Percentiles rank a stretch among this genome's conserved stretches.
Evolutionary conservation across 53 echinoderm and acorn worm species (phyloP).

Genomic region (Echinarachnius parma): DNA sequence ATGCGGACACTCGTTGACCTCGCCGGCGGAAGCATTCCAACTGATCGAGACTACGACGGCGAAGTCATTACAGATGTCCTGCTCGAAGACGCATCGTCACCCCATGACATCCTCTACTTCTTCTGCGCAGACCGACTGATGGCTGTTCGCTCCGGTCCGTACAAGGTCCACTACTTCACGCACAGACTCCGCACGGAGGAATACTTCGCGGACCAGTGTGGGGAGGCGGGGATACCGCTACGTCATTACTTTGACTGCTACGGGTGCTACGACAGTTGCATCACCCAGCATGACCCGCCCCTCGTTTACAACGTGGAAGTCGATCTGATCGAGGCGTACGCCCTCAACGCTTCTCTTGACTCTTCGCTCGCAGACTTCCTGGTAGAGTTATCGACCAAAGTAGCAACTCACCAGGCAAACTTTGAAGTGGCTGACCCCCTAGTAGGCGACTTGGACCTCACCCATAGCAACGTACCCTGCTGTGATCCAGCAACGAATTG

Average conservation of each 20-base stretch:
- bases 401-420: neutral
- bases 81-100: constrained; percentile 21
- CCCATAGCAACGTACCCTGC: constrained; percentile 5
- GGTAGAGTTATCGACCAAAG: constrained; percentile 6
- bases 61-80: constrained; percentile 59
- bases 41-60: constrained; percentile 63
- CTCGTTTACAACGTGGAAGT: constrained; percentile 63
- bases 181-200: constrained; percentile 33
- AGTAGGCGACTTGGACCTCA: constrained; percentile 5
- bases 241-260: constrained; percentile 39
- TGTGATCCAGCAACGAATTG: constrained; percentile 19
- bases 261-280: constrained; percentile 37
- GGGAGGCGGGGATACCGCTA: constrained; percentile 34
- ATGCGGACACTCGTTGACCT: constrained; percentile 69
- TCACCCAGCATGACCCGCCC: constrained; percentile 62
- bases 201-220: constrained; percentile 15
- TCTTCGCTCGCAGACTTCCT: neutral
- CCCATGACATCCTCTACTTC: constrained; percentile 61
- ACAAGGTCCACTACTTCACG: constrained; percentile 76
- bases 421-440: neutral
- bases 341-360: neutral
- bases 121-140: constrained; percentile 64
- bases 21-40: constrained; percentile 58
- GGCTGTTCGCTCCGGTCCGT: constrained; percentile 72
- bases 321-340: constrained; percentile 60